These are phyloP conservation scores for Scaptomyza caliginosa DNA, from an alignment of 2,888 invertebrate species.

Conservation along the genomic window DNA sequence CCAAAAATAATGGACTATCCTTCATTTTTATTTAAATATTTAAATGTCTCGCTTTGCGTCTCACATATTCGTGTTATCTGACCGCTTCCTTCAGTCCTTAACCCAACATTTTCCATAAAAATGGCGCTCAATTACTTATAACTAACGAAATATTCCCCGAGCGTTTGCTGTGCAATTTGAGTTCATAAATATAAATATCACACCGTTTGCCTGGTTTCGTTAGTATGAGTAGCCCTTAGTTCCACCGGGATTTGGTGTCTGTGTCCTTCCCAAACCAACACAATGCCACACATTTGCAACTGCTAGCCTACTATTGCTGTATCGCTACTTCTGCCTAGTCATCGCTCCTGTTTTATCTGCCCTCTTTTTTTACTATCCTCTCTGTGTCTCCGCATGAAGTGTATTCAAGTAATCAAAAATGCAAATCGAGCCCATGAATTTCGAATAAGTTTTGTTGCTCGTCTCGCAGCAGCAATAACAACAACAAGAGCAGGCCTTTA, in stretches of 20 bases:
- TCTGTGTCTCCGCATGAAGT: conserved; percentile 23
- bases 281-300: no score
- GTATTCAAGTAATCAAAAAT: conserved; percentile 83
- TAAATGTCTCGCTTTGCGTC: no score
- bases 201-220: conserved; percentile 55
- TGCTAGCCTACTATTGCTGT: no score
- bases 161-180: conserved; percentile 60
- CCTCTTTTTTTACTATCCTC: no score
- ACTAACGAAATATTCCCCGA: conserved; percentile 70
- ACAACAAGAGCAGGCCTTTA: conserved; percentile 47
- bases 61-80: no score
- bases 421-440: conserved; percentile 83
- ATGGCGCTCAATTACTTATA: no score
- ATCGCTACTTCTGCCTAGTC: no score
- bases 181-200: conserved; percentile 76
- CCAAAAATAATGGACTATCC: no score
- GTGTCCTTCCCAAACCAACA: background rate
- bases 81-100: no score
- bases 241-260: background rate
- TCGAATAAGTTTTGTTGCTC: conserved; percentile 78
- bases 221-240: conserved; percentile 27
- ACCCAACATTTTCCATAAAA: no score
- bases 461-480: conserved; percentile 39
- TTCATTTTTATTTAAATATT: no score
- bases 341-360: no score